A percentile compares a stretch with the other conserved stretches of the same genome.
Evolutionary conservation across 64 coral and sea anemone genomes (phyloP).

Genomic region (Montipora cactus): DNA sequence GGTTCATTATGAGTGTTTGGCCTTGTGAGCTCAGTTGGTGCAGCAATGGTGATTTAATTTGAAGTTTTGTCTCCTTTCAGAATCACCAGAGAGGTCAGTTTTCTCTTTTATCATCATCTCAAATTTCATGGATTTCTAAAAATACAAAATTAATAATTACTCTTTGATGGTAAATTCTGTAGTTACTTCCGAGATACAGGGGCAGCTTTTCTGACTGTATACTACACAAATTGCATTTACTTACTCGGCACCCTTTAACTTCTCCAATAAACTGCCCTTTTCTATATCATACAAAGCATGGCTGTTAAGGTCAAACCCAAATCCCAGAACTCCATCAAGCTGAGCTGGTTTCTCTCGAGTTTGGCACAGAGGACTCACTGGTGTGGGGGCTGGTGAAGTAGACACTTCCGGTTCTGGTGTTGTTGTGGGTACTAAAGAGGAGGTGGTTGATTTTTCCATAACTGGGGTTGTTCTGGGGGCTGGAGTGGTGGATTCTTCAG

Average conservation of each 20-base stretch:
- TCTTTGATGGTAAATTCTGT: no score
- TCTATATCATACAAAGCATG: constrained; percentile 22
- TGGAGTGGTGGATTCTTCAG: not conserved
- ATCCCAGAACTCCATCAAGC: constrained; percentile 3
- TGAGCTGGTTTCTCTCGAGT: not conserved
- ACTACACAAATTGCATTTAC: not conserved
- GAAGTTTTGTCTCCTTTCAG: no score
- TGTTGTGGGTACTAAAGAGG: not conserved
- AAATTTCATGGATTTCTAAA: no score
- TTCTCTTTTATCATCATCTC: no score
- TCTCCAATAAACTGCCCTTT: not conserved
- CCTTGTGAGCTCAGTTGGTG: no score
- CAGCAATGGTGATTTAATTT: no score
- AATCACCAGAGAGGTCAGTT: no score
- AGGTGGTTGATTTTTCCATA: not conserved
- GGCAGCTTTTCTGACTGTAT: no score
- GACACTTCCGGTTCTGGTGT: not conserved
- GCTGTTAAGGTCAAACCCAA: constrained; percentile 54
- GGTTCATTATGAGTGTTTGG: no score
- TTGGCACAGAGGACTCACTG: not conserved
- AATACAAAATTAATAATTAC: no score
- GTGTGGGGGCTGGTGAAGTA: not conserved
- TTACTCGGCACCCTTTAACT: not conserved
- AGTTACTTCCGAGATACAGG: no score
- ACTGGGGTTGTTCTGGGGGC: not conserved